These are phyloP conservation scores for Trachymyrmex septentrionalis DNA, from an alignment of 1,140 invertebrate species.

Conservation along the genomic window DNA sequence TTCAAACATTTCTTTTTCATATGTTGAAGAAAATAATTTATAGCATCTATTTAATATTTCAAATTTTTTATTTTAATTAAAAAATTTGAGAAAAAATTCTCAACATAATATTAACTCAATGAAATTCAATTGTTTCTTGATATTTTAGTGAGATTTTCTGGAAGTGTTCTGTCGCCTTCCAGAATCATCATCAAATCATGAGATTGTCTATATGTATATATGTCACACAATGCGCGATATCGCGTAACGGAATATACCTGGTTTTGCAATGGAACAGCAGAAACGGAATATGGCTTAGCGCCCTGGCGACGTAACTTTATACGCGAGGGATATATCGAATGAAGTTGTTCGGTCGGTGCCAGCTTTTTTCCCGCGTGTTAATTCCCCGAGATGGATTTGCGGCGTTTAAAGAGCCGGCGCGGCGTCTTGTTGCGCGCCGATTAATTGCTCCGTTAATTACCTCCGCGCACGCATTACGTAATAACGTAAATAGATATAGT, in stretches of 20 bases:
- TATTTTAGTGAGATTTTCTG: background rate
- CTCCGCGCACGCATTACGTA: background rate
- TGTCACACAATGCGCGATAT: slow-evolving; percentile 42
- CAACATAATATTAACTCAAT: background rate
- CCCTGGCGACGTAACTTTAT: slow-evolving; percentile 63
- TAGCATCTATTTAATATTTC: background rate
- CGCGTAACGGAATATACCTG: slow-evolving; percentile 58
- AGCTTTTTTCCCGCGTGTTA: slow-evolving; percentile 46
- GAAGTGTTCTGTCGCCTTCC: no score
- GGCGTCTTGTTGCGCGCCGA: background rate
- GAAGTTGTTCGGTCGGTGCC: slow-evolving; percentile 66
- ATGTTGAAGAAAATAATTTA: background rate
- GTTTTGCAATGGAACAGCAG: slow-evolving; percentile 71
- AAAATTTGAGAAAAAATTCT: background rate
- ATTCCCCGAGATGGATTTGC: slow-evolving; percentile 65
- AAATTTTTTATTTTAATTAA: background rate
- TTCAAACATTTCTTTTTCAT: no score
- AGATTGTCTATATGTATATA: background rate
- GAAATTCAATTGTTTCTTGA: background rate
- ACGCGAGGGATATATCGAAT: slow-evolving; percentile 72
- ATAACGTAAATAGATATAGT: slow-evolving; percentile 24
- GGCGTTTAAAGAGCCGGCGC: slow-evolving; percentile 39
- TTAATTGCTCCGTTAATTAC: slow-evolving; percentile 47
- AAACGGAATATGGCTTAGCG: slow-evolving; percentile 67
- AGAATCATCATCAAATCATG: background rate